Percentiles rank a stretch among this genome's conserved stretches.
phyloP scores from a whole-genome alignment of 2,888 invertebrate species.

The Sinotaia quadrata region DNA sequence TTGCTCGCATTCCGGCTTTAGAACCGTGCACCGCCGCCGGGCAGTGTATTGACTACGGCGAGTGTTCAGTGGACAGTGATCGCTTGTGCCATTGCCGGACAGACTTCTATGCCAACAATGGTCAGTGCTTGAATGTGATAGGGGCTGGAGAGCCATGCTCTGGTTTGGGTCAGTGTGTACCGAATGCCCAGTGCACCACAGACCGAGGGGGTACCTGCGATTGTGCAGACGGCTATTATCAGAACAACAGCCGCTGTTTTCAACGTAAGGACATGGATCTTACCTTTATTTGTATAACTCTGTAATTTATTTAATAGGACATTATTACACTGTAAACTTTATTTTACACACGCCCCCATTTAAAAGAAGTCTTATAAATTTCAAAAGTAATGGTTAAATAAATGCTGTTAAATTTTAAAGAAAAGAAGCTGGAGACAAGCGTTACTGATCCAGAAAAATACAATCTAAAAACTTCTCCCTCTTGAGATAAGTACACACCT shows the following conservation, averaged over 20 bases:
- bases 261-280: slow-evolving; percentile 5
- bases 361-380: too few species aligned
- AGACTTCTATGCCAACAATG: slow-evolving; percentile 20
- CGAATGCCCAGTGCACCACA: slow-evolving; percentile 33
- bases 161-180: slow-evolving; percentile 30
- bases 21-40: slow-evolving; percentile 18
- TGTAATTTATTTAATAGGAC: too few species aligned
- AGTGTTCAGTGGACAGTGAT: slow-evolving; percentile 19
- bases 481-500: too few species aligned
- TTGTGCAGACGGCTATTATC: slow-evolving; percentile 25
- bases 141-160: slow-evolving; percentile 25
- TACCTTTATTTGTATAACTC: background rate
- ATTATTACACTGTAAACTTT: too few species aligned
- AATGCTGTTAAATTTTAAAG: too few species aligned
- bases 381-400: too few species aligned
- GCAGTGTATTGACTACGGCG: slow-evolving; percentile 30
- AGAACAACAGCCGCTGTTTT: slow-evolving; percentile 16
- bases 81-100: slow-evolving; percentile 17
- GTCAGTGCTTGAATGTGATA: slow-evolving; percentile 12
- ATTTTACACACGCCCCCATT: too few species aligned
- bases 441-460: too few species aligned
- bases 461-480: too few species aligned
- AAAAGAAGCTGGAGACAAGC: too few species aligned
- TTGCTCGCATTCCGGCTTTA: slow-evolving; percentile 9
- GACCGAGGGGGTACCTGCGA: slow-evolving; percentile 31